phyloP scores from a whole-genome alignment of 1,140 invertebrate species.

The Cataglyphis hispanica region DNA sequence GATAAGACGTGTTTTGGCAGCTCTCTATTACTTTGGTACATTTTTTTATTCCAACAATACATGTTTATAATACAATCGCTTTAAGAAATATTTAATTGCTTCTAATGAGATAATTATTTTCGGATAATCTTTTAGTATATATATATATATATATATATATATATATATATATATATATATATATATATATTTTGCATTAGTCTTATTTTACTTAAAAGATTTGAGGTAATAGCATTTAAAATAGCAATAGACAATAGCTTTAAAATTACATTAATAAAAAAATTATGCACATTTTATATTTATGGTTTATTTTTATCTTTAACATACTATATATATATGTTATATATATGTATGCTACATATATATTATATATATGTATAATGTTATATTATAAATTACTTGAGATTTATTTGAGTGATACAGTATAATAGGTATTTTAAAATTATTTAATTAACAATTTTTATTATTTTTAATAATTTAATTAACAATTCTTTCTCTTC shows the following conservation, averaged over 20 bases:
- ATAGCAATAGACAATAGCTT: not conserved
- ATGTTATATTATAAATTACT: not conserved
- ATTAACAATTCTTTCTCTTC: not conserved
- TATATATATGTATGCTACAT: not conserved
- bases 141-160: too few relatives aligned
- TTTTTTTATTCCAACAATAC: not conserved
- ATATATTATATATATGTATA: not conserved
- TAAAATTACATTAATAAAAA: not conserved
- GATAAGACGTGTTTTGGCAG: not conserved
- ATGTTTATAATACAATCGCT: not conserved
- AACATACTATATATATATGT: not conserved
- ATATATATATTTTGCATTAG: too few relatives aligned
- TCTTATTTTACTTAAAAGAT: not conserved
- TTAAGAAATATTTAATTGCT: not conserved
- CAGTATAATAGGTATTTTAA: not conserved
- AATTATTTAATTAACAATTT: slow-evolving; percentile 8
- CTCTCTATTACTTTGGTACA: not conserved
- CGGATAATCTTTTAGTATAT: not conserved
- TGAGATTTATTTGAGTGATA: not conserved
- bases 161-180: too few relatives aligned
- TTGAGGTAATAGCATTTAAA: not conserved
- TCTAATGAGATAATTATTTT: not conserved
- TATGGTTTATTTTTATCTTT: not conserved
- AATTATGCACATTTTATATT: not conserved
- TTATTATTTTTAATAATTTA: too few relatives aligned